Conservation (phyloP, 2,888 invertebrate genomes). For the Camponotus fellah region DNA sequence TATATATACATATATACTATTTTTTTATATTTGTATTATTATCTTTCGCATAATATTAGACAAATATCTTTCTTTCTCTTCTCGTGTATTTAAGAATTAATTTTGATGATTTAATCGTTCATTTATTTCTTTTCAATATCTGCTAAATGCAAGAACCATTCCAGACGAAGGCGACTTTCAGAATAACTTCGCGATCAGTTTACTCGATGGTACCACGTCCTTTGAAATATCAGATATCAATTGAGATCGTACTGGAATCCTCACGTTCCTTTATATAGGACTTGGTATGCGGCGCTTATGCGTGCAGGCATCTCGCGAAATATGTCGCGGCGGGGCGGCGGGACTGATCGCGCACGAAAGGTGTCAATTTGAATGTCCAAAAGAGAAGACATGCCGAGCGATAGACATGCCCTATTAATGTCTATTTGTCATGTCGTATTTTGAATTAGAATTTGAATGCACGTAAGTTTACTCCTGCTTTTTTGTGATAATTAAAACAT, state of each 20-base stretch:
- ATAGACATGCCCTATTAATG: conserved; percentile 79
- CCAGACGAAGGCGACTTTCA: neutral
- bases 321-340: conserved; percentile 50
- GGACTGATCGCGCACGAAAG: conserved; percentile 74
- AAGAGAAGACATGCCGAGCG: conserved; percentile 62
- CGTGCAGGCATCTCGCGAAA: conserved; percentile 66
- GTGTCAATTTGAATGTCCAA: conserved; percentile 79
- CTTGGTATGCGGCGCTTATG: conserved; percentile 51
- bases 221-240: conserved; percentile 69
- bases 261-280: conserved; percentile 73
- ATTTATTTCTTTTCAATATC: neutral
- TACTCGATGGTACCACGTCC: conserved; percentile 49
- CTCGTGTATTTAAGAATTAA: neutral
- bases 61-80: neutral
- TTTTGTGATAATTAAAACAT: neutral
- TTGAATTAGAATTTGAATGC: conserved; percentile 8
- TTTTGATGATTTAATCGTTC: neutral
- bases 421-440: conserved; percentile 69
- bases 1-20: neutral
- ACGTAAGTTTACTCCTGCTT: neutral
- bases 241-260: conserved; percentile 68
- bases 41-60: conserved; percentile 6
- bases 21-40: neutral
- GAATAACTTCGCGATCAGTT: conserved; percentile 20
- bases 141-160: neutral